phyloP scores from a whole-genome alignment of 2,797 vertebrate species.

The Chloroceryle inda region DNA sequence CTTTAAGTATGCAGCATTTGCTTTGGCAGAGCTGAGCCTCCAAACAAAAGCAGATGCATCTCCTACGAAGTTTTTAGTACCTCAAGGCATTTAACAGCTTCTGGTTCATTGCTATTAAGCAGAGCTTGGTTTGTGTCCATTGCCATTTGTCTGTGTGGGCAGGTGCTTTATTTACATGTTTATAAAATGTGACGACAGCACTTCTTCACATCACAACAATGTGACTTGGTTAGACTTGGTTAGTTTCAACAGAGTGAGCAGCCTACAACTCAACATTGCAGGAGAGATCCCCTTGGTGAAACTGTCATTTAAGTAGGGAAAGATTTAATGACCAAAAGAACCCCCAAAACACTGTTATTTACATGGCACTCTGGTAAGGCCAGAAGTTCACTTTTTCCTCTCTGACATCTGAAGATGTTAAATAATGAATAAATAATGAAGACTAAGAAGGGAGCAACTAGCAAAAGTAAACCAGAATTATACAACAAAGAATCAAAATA shows the following conservation, averaged over 20 bases:
- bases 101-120: not conserved
- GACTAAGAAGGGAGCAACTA: not conserved
- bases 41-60: not conserved
- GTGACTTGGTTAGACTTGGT: not conserved
- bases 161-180: not conserved
- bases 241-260: not conserved
- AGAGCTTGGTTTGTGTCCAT: not conserved
- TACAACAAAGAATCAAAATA: not conserved
- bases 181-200: not conserved
- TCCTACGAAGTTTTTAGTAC: not conserved
- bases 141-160: not conserved
- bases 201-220: not conserved
- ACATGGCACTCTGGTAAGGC: rapidly evolving
- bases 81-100: not conserved
- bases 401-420: not conserved
- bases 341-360: not conserved
- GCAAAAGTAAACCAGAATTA: not conserved
- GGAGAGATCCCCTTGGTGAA: not conserved
- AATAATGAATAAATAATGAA: not conserved
- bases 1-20: not conserved
- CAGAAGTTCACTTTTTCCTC: not conserved
- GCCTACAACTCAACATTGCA: not conserved
- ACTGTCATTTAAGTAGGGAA: not conserved
- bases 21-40: not conserved
- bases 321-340: not conserved